Percentiles rank a stretch among this genome's conserved stretches.
These are phyloP conservation scores for Festucalex cinctus DNA, from an alignment of 2,113 vertebrate genomes.

Conservation along the genomic window DNA sequence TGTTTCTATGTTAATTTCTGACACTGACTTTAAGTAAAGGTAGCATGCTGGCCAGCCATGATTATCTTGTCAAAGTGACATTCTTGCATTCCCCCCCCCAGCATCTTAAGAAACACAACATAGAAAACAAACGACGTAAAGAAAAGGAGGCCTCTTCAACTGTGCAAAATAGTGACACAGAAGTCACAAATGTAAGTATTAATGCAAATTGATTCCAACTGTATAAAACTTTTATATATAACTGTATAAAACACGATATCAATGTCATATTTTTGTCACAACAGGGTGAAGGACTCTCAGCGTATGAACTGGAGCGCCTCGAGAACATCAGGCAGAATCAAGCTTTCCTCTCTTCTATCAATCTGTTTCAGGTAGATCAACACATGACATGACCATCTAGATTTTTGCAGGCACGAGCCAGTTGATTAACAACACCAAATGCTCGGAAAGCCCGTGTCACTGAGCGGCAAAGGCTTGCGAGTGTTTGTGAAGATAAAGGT, in stretches of 20 bases:
- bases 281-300: slow-evolving; percentile 51
- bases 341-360: slow-evolving; percentile 65
- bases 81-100: not conserved
- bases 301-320: slow-evolving; percentile 67
- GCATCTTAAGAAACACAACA: not conserved
- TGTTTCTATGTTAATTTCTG: too few species aligned
- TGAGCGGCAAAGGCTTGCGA: too few species aligned
- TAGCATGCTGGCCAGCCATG: too few species aligned
- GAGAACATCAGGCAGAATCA: slow-evolving; percentile 70
- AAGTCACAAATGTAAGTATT: slow-evolving; percentile 21
- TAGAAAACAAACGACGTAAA: not conserved
- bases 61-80: not conserved
- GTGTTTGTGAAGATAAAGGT: too few species aligned
- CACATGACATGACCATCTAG: not conserved
- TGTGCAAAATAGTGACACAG: slow-evolving; percentile 24
- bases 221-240: not conserved
- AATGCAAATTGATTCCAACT: not conserved
- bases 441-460: too few species aligned
- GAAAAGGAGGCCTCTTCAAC: slow-evolving; percentile 18
- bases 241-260: not conserved
- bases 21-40: too few species aligned
- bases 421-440: too few species aligned
- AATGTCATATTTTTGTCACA: slow-evolving; percentile 12
- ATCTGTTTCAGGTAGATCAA: slow-evolving; percentile 52
- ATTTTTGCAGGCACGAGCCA: not conserved